These are phyloP conservation scores for Macrobrachium rosenbergii DNA, from an alignment of 1,140 invertebrate species.

Conservation along the genomic window DNA sequence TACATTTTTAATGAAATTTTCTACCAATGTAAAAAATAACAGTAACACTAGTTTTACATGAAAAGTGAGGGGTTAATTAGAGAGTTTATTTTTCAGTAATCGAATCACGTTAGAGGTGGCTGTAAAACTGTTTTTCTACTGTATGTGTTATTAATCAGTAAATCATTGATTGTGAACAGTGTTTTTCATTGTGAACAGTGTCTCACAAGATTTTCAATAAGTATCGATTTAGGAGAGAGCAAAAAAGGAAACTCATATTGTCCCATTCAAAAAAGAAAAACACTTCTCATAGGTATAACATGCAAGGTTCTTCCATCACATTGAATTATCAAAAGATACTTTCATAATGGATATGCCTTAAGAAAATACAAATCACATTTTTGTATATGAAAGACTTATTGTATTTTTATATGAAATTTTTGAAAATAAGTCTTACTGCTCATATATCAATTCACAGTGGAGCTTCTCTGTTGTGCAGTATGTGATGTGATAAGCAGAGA, in stretches of 20 bases:
- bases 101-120: too few relatives aligned
- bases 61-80: too few relatives aligned
- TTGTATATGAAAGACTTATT: slow-evolving; percentile 62
- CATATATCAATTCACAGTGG: slow-evolving; percentile 58
- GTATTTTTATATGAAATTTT: slow-evolving; percentile 63
- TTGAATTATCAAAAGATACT: slow-evolving; percentile 63
- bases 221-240: too few relatives aligned
- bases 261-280: slow-evolving; percentile 43
- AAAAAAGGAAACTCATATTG: slow-evolving; percentile 4
- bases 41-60: too few relatives aligned
- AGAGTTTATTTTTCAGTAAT: too few relatives aligned
- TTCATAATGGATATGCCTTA: slow-evolving; percentile 65
- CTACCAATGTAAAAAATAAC: too few relatives aligned
- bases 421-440: slow-evolving; percentile 57
- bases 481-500: slow-evolving; percentile 12
- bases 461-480: slow-evolving; percentile 57
- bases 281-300: slow-evolving; percentile 52
- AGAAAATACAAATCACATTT: slow-evolving; percentile 64
- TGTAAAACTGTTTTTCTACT: too few relatives aligned
- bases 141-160: too few relatives aligned
- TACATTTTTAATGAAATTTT: too few relatives aligned
- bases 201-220: too few relatives aligned
- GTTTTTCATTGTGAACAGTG: too few relatives aligned
- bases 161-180: too few relatives aligned
- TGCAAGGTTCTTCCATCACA: slow-evolving; percentile 62